Percentiles rank a stretch among this genome's conserved stretches.
Conservation (phyloP, 1,140 invertebrate species). For the Trissolcus basalis region DNA sequence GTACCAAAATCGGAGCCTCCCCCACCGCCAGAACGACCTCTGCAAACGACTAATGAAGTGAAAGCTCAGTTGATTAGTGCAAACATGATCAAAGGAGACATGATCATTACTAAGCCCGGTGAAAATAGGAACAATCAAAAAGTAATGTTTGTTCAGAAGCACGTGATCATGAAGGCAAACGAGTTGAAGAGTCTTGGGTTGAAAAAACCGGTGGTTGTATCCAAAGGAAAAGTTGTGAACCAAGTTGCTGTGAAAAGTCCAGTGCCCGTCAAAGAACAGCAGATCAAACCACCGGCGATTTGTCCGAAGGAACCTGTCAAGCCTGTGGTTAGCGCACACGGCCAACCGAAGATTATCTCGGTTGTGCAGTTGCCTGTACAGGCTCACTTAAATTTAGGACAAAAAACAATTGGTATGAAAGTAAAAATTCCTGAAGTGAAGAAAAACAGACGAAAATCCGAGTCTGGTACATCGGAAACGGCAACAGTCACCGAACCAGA, state of each 20-base stretch:
- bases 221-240: slow-evolving; percentile 64
- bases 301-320: slow-evolving; percentile 40
- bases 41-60: slow-evolving; percentile 72
- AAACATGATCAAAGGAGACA: slow-evolving; percentile 74
- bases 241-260: slow-evolving; percentile 60
- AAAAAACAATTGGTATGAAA: slow-evolving; percentile 51
- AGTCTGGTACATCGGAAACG: slow-evolving; percentile 43
- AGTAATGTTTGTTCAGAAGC: slow-evolving; percentile 70
- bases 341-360: slow-evolving; percentile 45
- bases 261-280: slow-evolving; percentile 57
- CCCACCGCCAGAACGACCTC: slow-evolving; percentile 57
- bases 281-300: slow-evolving; percentile 52
- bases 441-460: slow-evolving; percentile 69
- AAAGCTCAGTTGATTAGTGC: slow-evolving; percentile 72
- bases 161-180: slow-evolving; percentile 67
- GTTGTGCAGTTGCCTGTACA: slow-evolving; percentile 39
- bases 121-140: slow-evolving; percentile 67
- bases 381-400: slow-evolving; percentile 14
- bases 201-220: slow-evolving; percentile 63
- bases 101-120: slow-evolving; percentile 72
- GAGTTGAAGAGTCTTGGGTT: slow-evolving; percentile 62
- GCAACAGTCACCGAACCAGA: slow-evolving; percentile 56
- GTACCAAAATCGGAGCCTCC: slow-evolving; percentile 14
- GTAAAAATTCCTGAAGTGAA: slow-evolving; percentile 65
- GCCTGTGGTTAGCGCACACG: slow-evolving; percentile 16